Percentiles rank a stretch among this genome's conserved stretches.
Evolutionary conservation across 1,140 invertebrate species (phyloP).

Genomic region (Anastatus disparis): DNA sequence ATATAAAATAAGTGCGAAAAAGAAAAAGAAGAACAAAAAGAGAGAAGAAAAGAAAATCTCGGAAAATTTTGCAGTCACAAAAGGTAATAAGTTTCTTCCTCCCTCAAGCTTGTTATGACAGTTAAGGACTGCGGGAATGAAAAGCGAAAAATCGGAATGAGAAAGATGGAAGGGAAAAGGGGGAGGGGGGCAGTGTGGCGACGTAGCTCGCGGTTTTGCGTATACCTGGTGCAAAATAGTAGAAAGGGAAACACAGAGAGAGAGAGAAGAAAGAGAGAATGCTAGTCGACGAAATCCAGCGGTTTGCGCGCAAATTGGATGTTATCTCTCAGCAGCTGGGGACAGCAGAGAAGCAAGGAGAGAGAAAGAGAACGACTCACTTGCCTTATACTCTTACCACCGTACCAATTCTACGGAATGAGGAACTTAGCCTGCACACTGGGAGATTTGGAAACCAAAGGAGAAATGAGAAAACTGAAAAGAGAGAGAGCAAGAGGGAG

Average conservation of each 20-base stretch:
- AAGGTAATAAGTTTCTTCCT: no score
- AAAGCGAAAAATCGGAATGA: no score
- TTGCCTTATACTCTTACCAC: background rate
- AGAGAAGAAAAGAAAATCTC: background rate
- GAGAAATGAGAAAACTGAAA: background rate
- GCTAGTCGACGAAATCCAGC: conserved; percentile 56
- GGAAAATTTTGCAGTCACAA: no score
- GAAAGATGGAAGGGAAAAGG: background rate
- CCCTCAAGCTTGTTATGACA: no score
- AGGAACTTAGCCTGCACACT: conserved; percentile 52
- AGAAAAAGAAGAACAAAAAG: background rate
- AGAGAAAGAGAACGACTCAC: conserved; percentile 40
- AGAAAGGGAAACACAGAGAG: no score
- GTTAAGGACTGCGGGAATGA: no score
- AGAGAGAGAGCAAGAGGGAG: no score
- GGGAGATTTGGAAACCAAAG: background rate
- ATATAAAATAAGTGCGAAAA: background rate
- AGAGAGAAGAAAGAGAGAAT: conserved; percentile 41
- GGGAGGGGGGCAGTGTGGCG: no score
- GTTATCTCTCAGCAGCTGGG: conserved; percentile 62
- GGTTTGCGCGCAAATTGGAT: conserved; percentile 64
- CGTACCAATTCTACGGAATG: conserved; percentile 41
- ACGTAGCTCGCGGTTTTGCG: background rate
- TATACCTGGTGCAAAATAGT: no score
- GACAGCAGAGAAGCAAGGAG: conserved; percentile 54